phyloP scores from a whole-genome alignment of 2,797 vertebrate genomes.

The Myotis findleyi region DNA sequence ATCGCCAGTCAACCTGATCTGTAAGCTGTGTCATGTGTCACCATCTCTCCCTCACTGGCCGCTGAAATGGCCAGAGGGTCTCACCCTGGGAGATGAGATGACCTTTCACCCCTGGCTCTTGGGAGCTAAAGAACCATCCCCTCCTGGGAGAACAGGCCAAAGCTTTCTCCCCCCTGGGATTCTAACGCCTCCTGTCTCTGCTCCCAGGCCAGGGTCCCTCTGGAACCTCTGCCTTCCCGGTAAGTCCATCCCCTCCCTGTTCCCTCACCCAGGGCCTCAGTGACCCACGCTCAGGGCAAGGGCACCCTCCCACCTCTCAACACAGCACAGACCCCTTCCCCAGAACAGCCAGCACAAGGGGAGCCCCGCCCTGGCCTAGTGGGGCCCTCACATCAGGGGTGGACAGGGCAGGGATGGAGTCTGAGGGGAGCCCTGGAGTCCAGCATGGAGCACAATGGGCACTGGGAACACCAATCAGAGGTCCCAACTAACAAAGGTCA shows the following conservation, averaged over 20 bases:
- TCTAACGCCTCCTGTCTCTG: neutral
- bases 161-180: neutral
- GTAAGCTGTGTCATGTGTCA: neutral
- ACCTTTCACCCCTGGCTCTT: neutral
- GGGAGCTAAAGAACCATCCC: no score
- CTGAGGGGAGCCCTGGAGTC: no score
- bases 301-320: accelerated
- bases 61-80: no score
- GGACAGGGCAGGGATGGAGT: no score
- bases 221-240: accelerated
- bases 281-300: neutral
- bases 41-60: accelerated
- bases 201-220: neutral
- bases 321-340: neutral
- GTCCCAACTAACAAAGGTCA: neutral
- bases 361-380: accelerated
- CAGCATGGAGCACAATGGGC: no score
- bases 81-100: neutral
- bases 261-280: accelerated
- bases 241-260: neutral
- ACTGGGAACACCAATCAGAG: neutral
- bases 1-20: neutral
- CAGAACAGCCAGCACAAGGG: neutral
- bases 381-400: no score
- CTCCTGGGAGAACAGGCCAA: accelerated